Evolutionary conservation across 1,140 invertebrate species (phyloP).

Genomic region (Colletes latitarsis): DNA sequence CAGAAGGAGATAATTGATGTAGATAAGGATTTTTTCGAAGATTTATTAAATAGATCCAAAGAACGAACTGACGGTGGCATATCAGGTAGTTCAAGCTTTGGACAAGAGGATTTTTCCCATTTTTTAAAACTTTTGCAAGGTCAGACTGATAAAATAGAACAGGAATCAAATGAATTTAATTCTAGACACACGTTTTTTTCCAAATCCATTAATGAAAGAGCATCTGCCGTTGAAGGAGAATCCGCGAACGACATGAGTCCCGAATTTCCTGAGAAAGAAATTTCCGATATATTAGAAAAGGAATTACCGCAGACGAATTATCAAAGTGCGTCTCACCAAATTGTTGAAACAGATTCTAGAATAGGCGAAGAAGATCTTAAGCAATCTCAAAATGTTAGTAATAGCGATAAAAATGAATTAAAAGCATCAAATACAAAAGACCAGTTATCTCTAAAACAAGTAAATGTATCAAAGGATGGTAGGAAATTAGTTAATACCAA

Average conservation of each 20-base stretch:
- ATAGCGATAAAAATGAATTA: conserved; percentile 33
- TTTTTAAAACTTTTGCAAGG: conserved; percentile 76
- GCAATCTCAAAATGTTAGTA: neutral
- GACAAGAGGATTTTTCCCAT: conserved; percentile 78
- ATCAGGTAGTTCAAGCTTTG: conserved; percentile 76
- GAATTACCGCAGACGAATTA: conserved; percentile 59
- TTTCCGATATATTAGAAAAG: conserved; percentile 70
- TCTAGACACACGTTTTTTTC: conserved; percentile 3
- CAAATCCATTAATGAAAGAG: conserved; percentile 17
- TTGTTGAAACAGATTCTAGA: conserved; percentile 58
- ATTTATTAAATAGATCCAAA: conserved; percentile 72
- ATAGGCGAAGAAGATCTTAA: conserved; percentile 9
- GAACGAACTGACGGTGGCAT: conserved; percentile 73
- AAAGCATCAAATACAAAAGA: conserved; percentile 24
- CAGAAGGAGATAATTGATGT: conserved; percentile 80
- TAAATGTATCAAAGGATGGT: conserved; percentile 36
- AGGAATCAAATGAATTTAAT: conserved; percentile 45
- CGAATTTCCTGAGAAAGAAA: conserved; percentile 74
- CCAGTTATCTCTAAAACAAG: conserved; percentile 40
- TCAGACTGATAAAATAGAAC: conserved; percentile 64
- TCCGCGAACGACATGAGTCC: conserved; percentile 56
- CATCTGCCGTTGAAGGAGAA: conserved; percentile 10
- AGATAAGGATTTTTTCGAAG: conserved; percentile 78
- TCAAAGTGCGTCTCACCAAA: conserved; percentile 50
- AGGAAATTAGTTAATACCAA: conserved; percentile 69